Evolutionary conservation across 2,888 invertebrate species (phyloP), one percentile per base, ranked within the genome.

Genomic region (Eupelmus urozonus): DNA sequence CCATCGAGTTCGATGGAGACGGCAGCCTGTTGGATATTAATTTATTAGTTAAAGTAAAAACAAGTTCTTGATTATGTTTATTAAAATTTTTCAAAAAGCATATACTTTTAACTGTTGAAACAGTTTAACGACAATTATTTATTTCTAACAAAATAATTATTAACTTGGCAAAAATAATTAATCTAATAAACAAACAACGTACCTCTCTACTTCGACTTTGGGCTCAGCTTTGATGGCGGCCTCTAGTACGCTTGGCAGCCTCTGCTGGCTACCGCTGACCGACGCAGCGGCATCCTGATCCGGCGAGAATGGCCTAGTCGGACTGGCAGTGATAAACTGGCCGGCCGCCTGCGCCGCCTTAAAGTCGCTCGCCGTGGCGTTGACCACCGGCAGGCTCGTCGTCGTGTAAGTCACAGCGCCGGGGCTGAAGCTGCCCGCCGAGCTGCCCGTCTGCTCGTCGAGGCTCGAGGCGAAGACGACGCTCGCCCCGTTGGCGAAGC

Each of bases 141-240:
- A 25, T 45, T 16, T 40, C 29, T 13, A 53, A 55, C 53, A 51
- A 59, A 45, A 4, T 34, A 53, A 13, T 5, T 62, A 11, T 23
- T 49, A 25, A 7, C 1, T 27, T 65, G 2, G 27, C 40, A 13
- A 57, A 27, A 69, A 27, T 16, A 9, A 42, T 18, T 11, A 9
- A 13, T 25, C 29, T 3, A n/a, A n/a, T n/a, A n/a, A n/a, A 40
- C 20, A 11, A 53, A 16, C n/a, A 34, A 29, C 78, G 0, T 69
- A 89, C 85, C 91, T 90, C 83, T 92, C 92, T 18, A 92, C 91
- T 88, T 95, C 95, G 11, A 95, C 96, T 86, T 96, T 96, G 9
- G 96, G 96, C 85, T 96, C 96, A 16, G 96, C 96, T 88, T 96
- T 96, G 84, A 96, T 96, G 59, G 96, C 96, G 16, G 96, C 96